These are phyloP conservation scores for Staurois parvus DNA, from an alignment of 2,797 vertebrate species.

Conservation along the genomic window DNA sequence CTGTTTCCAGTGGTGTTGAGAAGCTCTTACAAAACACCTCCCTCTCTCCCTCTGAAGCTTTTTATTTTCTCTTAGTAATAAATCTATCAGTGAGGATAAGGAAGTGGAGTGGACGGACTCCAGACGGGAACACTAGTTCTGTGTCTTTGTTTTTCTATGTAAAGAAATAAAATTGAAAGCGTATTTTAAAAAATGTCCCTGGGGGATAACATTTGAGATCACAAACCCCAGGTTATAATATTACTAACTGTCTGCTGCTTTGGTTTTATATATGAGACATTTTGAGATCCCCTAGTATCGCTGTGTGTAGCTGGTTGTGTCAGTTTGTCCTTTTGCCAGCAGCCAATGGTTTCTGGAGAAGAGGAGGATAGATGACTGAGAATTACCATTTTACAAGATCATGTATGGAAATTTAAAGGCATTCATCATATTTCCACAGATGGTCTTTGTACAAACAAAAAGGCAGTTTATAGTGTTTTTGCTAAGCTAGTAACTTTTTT, in stretches of 20 bases:
- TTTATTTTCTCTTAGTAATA: conserved; percentile 41
- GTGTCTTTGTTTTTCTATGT: conserved; percentile 35
- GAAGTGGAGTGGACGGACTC: conserved; percentile 41
- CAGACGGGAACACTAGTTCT: conserved; percentile 27
- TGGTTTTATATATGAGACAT: conserved; percentile 1
- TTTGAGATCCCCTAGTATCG: neutral
- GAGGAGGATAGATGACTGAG: neutral
- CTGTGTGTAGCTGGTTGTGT: neutral
- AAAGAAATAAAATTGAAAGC: conserved; percentile 18
- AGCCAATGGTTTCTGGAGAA: conserved; percentile 1
- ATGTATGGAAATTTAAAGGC: neutral
- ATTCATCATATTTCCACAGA: neutral
- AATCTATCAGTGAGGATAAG: conserved; percentile 53
- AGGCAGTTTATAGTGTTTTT: neutral
- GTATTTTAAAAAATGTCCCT: neutral
- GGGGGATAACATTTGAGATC: conserved; percentile 17
- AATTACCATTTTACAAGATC: neutral
- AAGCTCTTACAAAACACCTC: conserved; percentile 14
- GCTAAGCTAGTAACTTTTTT: neutral
- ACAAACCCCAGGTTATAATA: conserved; percentile 23
- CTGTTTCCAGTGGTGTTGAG: conserved; percentile 23
- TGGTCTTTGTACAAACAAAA: neutral
- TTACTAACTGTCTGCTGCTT: conserved; percentile 8
- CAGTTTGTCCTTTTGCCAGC: conserved; percentile 9
- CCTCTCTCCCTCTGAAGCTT: conserved; percentile 11